phyloP scores from a whole-genome alignment of 2,113 vertebrate genomes.

The Ochotona princeps region DNA sequence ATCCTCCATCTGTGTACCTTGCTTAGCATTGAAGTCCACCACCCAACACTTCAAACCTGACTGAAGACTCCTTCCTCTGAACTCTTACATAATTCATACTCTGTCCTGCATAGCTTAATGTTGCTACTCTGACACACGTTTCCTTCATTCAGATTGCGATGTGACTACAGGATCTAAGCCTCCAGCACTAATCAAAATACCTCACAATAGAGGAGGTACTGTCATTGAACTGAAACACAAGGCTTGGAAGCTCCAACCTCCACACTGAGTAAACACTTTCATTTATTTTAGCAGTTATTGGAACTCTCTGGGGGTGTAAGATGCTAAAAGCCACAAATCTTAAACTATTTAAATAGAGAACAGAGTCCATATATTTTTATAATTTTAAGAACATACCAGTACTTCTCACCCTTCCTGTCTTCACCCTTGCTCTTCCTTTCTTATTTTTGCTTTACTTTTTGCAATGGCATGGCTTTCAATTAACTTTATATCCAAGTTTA shows the following conservation, averaged over 20 bases:
- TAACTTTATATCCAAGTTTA: too few relatives aligned
- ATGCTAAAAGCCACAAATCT: neutral
- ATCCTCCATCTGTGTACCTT: neutral
- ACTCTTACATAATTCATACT: neutral
- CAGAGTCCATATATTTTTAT: too few relatives aligned
- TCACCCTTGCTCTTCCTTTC: too few relatives aligned
- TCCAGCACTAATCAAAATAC: neutral
- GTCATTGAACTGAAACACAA: neutral
- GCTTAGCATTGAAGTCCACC: neutral
- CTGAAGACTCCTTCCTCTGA: neutral
- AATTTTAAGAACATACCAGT: too few relatives aligned
- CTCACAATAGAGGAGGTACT: neutral
- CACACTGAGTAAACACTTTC: neutral
- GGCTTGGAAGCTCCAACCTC: neutral
- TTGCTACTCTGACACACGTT: neutral
- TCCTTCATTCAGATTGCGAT: neutral
- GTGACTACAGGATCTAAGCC: constrained; percentile 32
- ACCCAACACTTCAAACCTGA: neutral
- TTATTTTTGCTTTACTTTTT: too few relatives aligned
- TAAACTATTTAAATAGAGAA: too few relatives aligned
- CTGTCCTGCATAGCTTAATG: neutral
- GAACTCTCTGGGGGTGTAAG: neutral
- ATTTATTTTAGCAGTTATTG: neutral
- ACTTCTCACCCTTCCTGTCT: too few relatives aligned
- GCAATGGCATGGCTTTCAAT: too few relatives aligned